phyloP scores from a whole-genome alignment of 2,888 invertebrate species.

The Mesoligia furuncula region DNA sequence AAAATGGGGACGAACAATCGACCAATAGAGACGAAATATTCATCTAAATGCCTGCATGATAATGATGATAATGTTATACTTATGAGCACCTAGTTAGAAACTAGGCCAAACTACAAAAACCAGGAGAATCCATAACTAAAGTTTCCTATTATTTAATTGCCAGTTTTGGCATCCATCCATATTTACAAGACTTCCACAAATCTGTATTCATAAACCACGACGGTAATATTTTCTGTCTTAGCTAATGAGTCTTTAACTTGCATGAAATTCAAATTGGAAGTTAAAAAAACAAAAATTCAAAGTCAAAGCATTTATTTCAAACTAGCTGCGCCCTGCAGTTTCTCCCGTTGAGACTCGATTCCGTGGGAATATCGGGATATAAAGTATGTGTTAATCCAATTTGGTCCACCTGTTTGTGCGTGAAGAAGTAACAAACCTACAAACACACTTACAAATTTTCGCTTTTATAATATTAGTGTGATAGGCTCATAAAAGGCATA shows the following conservation, averaged over 20 bases:
- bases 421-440: too few relatives aligned
- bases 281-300: not conserved
- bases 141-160: not conserved
- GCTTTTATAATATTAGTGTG: too few relatives aligned
- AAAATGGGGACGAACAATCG: not conserved
- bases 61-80: not conserved
- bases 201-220: not conserved
- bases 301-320: too few relatives aligned
- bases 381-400: too few relatives aligned
- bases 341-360: too few relatives aligned
- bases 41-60: not conserved
- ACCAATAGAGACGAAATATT: not conserved
- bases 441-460: too few relatives aligned
- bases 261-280: not conserved
- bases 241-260: not conserved
- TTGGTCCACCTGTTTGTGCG: too few relatives aligned
- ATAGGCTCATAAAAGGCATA: too few relatives aligned
- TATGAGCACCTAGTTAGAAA: not conserved
- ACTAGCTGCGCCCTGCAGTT: too few relatives aligned
- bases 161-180: slow-evolving; percentile 1
- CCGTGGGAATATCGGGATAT: too few relatives aligned
- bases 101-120: not conserved
- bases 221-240: not conserved
- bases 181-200: not conserved
- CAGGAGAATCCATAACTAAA: not conserved